phyloP scores from a whole-genome alignment of 2,113 vertebrate species.

The Benitochromis conjunctus region DNA sequence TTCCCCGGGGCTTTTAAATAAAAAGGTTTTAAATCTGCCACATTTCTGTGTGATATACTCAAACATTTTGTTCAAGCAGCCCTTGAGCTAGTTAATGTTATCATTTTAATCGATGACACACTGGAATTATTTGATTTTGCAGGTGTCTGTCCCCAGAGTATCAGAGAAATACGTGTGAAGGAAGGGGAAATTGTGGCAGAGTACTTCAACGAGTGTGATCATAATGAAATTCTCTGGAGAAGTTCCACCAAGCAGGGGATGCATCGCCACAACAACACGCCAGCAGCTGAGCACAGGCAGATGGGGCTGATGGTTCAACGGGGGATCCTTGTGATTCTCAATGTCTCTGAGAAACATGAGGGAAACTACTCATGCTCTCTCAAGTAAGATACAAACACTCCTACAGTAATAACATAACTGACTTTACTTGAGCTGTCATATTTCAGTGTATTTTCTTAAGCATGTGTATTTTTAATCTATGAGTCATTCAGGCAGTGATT shows the following conservation, averaged over 20 bases:
- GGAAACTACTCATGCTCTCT: conserved; percentile 48
- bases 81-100: not conserved
- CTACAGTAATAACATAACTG: not conserved
- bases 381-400: conserved; percentile 8
- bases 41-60: not conserved
- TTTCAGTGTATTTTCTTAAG: not conserved
- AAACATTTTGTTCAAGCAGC: not conserved
- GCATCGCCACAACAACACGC: not conserved
- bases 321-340: conserved; percentile 19
- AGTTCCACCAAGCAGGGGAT: not conserved
- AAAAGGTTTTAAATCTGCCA: not conserved
- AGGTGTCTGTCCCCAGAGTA: not conserved
- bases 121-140: not conserved
- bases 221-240: conserved; percentile 8
- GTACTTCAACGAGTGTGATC: not conserved
- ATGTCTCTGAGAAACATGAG: conserved; percentile 8
- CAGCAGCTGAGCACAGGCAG: not conserved
- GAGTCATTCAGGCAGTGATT: not conserved
- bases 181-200: not conserved
- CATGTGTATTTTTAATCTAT: not conserved
- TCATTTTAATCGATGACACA: not conserved
- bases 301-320: not conserved
- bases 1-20: not conserved
- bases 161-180: fast-evolving
- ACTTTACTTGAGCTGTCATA: not conserved